These are phyloP conservation scores for Ormyrus rosae DNA, from an alignment of 2,888 invertebrate genomes.

Conservation along the genomic window DNA sequence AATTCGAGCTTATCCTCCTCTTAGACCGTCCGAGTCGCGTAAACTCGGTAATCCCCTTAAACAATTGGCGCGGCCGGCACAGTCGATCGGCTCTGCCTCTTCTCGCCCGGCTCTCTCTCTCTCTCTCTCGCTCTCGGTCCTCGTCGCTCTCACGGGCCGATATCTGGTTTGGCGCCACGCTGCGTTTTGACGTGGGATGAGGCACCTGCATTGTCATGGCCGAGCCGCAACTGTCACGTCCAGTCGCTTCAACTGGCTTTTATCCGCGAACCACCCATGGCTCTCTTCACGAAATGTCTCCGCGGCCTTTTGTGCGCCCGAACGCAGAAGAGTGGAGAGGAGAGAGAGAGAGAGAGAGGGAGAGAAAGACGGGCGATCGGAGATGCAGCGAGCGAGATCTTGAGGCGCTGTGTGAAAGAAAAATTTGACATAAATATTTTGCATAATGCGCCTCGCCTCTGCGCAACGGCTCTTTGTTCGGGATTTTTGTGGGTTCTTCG, in stretches of 20 bases:
- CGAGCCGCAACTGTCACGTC: conserved; percentile 67
- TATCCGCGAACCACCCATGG: conserved; percentile 63
- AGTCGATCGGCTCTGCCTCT: conserved; percentile 63
- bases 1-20: conserved; percentile 64
- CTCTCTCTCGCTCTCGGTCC: conserved; percentile 23
- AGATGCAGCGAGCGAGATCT: conserved; percentile 19
- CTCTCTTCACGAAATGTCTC: conserved; percentile 50
- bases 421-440: conserved; percentile 55
- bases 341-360: conserved; percentile 8
- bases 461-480: conserved; percentile 23
- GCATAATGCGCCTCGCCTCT: conserved; percentile 47
- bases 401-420: conserved; percentile 37
- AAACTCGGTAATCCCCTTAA: conserved; percentile 71
- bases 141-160: conserved; percentile 44
- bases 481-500: not conserved
- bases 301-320: conserved; percentile 18
- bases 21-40: conserved; percentile 63
- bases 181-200: conserved; percentile 76
- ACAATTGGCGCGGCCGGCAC: conserved; percentile 67
- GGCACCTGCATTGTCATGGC: conserved; percentile 76
- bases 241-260: conserved; percentile 63
- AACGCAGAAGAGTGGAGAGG: not conserved
- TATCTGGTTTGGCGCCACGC: conserved; percentile 71
- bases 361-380: not conserved
- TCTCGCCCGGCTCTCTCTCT: conserved; percentile 8